Evolutionary conservation across 2,888 invertebrate species (phyloP).

Genomic region (Rhorus exstirpatorius): DNA sequence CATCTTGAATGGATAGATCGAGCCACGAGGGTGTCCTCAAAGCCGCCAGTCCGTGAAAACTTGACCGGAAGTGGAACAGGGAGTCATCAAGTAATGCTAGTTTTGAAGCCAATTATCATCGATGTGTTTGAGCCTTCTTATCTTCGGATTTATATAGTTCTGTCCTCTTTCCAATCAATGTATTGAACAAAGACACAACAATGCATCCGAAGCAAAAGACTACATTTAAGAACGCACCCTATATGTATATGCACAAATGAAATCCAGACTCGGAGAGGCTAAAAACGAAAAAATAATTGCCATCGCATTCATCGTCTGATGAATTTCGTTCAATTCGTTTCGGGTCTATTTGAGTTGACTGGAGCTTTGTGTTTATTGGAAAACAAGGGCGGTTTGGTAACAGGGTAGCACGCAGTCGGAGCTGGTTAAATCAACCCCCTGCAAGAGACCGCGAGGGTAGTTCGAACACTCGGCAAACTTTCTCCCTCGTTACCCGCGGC

Average conservation of each 20-base stretch:
- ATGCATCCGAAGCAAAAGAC: too few relatives aligned
- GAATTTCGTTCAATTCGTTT: conserved; percentile 54
- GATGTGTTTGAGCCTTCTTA: conserved; percentile 55
- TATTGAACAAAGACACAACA: too few relatives aligned
- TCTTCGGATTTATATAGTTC: too few relatives aligned
- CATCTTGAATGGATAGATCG: conserved; percentile 81
- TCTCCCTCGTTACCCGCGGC: conserved; percentile 51
- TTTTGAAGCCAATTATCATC: conserved; percentile 61
- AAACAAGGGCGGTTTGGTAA: conserved; percentile 85
- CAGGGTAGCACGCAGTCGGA: conserved; percentile 80
- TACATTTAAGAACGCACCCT: too few relatives aligned
- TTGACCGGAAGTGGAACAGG: conserved; percentile 84
- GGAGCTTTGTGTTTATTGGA: conserved; percentile 84
- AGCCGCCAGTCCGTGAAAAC: conserved; percentile 77
- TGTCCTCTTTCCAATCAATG: too few relatives aligned
- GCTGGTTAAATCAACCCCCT: conserved; percentile 80
- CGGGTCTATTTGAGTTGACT: conserved; percentile 2
- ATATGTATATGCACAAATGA: not conserved
- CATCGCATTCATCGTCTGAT: not conserved
- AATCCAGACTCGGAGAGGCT: not conserved
- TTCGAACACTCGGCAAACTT: conserved; percentile 54
- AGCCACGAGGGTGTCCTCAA: conserved; percentile 67
- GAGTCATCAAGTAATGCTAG: conserved; percentile 71
- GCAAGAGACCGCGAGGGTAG: conserved; percentile 68
- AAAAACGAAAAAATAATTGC: not conserved